Conservation (phyloP, 2,888 invertebrate genomes). For the Sussaba pulchella region DNA sequence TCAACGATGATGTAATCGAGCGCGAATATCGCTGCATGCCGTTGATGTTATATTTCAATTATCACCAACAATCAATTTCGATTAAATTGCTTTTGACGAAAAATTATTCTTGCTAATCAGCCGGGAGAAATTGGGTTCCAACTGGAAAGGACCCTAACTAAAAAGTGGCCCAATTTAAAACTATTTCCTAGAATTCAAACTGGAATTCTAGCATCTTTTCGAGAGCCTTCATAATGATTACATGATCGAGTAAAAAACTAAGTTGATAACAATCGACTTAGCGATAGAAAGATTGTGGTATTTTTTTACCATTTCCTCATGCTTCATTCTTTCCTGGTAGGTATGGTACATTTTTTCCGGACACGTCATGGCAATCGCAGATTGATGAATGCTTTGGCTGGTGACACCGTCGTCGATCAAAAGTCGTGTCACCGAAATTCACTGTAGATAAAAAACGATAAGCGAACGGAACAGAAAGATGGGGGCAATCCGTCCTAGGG, state of each 20-base stretch:
- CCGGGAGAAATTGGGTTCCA: no score
- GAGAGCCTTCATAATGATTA: neutral
- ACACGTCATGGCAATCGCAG: constrained; percentile 35
- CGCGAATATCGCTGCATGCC: constrained; percentile 30
- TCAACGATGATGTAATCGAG: constrained; percentile 60
- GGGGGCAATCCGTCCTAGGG: neutral
- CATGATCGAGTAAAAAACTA: constrained; percentile 6
- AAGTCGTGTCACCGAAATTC: constrained; percentile 45
- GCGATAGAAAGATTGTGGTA: constrained; percentile 44
- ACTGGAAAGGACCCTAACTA: no score
- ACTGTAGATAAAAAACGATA: constrained; percentile 56
- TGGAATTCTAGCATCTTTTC: neutral
- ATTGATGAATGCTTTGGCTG: constrained; percentile 57
- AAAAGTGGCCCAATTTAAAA: no score
- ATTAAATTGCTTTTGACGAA: no score
- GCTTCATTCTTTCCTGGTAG: constrained; percentile 32
- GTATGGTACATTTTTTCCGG: constrained; percentile 38
- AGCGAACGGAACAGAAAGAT: constrained; percentile 27
- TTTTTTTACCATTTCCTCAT: constrained; percentile 35
- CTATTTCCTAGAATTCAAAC: neutral
- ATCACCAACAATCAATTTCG: neutral
- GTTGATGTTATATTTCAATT: neutral
- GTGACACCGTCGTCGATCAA: constrained; percentile 65
- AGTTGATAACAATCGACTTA: constrained; percentile 29
- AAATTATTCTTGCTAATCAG: no score